These are phyloP conservation scores for Stegana nigrithorax DNA, from an alignment of 2,888 invertebrate genomes.

Conservation along the genomic window DNA sequence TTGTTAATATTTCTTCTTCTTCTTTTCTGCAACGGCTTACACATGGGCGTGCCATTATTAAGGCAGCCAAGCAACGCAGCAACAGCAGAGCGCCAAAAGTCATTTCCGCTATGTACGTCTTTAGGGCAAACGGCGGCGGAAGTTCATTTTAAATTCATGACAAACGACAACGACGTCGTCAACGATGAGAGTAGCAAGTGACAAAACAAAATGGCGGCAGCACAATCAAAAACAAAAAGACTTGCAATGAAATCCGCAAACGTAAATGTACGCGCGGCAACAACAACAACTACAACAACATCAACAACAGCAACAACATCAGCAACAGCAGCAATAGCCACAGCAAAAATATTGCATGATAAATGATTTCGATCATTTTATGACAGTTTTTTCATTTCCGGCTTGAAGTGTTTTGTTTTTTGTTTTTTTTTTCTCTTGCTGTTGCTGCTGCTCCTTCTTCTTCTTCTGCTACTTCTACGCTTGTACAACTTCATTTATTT, in stretches of 20 bases:
- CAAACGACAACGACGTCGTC: slow-evolving; percentile 7
- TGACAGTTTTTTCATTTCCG: slow-evolving; percentile 67
- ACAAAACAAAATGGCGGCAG: slow-evolving; percentile 6
- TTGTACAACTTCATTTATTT: too few species aligned
- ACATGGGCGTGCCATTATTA: too few species aligned
- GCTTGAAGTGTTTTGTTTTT: slow-evolving; percentile 41
- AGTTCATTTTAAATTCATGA: slow-evolving; percentile 18
- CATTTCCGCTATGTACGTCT: slow-evolving; percentile 12
- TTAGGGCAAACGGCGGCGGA: background rate
- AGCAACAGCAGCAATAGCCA: slow-evolving; percentile 29
- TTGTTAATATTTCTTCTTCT: too few species aligned
- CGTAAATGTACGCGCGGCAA: background rate
- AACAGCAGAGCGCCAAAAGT: background rate
- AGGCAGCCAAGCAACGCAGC: too few species aligned
- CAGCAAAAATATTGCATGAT: slow-evolving; percentile 60
- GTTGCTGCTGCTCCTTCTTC: background rate
- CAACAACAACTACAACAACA: slow-evolving; percentile 13
- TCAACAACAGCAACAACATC: slow-evolving; percentile 36
- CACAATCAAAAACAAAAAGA: slow-evolving; percentile 13
- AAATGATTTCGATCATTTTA: slow-evolving; percentile 64
- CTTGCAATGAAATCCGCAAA: slow-evolving; percentile 9
- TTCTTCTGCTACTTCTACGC: background rate
- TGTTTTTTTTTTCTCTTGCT: background rate
- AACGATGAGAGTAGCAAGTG: too few species aligned
- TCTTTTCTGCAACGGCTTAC: too few species aligned